phyloP scores from a whole-genome alignment of 2,888 invertebrate species.

The Metalampra italica region DNA sequence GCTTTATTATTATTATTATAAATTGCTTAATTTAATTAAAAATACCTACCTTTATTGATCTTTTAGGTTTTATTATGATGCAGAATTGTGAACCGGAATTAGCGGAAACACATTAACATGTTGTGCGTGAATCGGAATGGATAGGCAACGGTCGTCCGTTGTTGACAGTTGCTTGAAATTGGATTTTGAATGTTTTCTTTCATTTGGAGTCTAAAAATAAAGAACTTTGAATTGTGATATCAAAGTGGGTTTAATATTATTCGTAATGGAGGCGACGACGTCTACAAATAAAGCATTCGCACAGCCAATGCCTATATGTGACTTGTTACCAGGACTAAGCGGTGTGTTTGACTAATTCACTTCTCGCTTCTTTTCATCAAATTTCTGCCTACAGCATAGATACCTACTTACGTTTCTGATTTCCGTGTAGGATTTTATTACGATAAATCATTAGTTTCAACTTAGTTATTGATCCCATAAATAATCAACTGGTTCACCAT shows the following conservation, averaged over 20 bases:
- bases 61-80: too few relatives aligned
- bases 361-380: background rate
- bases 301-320: constrained; percentile 49
- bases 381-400: too few relatives aligned
- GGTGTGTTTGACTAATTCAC: constrained; percentile 30
- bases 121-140: background rate
- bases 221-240: background rate
- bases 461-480: background rate
- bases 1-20: too few relatives aligned
- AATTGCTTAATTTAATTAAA: too few relatives aligned
- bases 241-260: background rate
- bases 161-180: constrained; percentile 6
- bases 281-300: constrained; percentile 26
- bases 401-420: background rate
- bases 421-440: background rate
- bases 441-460: background rate
- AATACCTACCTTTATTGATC: too few relatives aligned
- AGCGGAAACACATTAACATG: too few relatives aligned
- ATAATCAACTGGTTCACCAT: too few relatives aligned
- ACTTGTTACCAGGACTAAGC: constrained; percentile 49
- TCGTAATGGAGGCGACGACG: constrained; percentile 36
- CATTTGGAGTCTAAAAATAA: background rate
- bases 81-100: too few relatives aligned
- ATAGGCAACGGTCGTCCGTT: constrained; percentile 1
- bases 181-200: constrained; percentile 8